These are phyloP conservation scores for Barbus barbus DNA, from an alignment of 2,113 vertebrate species.

Conservation along the genomic window DNA sequence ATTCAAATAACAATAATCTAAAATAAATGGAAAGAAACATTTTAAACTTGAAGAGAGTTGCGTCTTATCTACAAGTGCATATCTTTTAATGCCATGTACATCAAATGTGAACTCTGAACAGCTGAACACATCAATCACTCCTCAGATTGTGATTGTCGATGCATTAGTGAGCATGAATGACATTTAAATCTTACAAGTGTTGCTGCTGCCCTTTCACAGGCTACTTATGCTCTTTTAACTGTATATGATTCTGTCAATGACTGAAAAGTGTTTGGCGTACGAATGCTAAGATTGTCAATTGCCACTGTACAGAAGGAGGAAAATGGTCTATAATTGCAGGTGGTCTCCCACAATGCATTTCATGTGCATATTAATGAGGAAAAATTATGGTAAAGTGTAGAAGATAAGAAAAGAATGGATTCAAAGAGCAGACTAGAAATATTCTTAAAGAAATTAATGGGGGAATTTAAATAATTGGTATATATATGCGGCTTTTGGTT, in stretches of 20 bases:
- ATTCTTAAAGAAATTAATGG: not conserved
- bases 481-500: not conserved
- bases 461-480: constrained; percentile 19
- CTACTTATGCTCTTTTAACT: constrained; percentile 73
- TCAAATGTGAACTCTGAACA: constrained; percentile 76
- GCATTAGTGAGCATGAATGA: constrained; percentile 78
- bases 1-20: not conserved
- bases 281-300: constrained; percentile 57
- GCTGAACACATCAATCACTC: constrained; percentile 71
- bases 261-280: constrained; percentile 65
- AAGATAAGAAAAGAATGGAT: constrained; percentile 40
- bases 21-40: not conserved
- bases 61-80: constrained; percentile 72
- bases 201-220: constrained; percentile 68
- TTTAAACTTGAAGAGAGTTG: constrained; percentile 30
- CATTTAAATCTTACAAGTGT: constrained; percentile 78
- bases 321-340: constrained; percentile 59
- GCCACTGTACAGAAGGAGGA: constrained; percentile 22
- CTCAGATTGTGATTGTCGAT: constrained; percentile 73
- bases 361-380: constrained; percentile 56
- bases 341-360: constrained; percentile 51
- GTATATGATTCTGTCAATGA: constrained; percentile 74
- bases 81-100: constrained; percentile 76
- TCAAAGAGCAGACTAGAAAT: constrained; percentile 34
- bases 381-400: constrained; percentile 47